Percentiles rank a stretch among this genome's conserved stretches.
These are phyloP conservation scores for Suncus etruscus DNA, from an alignment of 2,113 vertebrate genomes.

Conservation along the genomic window DNA sequence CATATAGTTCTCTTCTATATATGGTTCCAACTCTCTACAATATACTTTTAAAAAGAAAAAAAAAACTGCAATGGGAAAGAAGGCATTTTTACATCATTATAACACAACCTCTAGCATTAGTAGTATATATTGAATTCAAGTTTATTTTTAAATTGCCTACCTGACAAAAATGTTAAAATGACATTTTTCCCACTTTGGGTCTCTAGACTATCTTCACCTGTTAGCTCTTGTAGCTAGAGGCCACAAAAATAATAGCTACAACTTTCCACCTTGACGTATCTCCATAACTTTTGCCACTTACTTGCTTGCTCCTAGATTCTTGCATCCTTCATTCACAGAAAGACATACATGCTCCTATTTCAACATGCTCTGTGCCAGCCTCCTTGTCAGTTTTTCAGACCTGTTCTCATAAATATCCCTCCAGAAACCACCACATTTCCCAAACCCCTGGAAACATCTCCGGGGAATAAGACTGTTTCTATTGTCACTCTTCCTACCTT, in stretches of 20 bases:
- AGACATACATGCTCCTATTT: not conserved
- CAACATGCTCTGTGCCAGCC: not conserved
- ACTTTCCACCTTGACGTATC: constrained; percentile 39
- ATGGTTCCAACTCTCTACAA: constrained; percentile 71
- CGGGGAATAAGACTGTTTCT: not conserved
- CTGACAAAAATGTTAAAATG: constrained; percentile 78
- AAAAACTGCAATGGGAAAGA: constrained; percentile 73
- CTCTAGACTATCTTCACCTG: constrained; percentile 77
- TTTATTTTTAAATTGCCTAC: constrained; percentile 82
- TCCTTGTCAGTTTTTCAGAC: not conserved
- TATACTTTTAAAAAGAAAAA: constrained; percentile 60
- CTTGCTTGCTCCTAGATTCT: not conserved
- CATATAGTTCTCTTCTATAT: constrained; percentile 80
- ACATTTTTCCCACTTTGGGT: constrained; percentile 63
- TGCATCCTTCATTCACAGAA: constrained; percentile 1
- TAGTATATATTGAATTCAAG: constrained; percentile 78
- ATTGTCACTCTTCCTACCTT: not conserved
- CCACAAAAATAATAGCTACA: constrained; percentile 76
- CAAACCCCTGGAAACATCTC: not conserved
- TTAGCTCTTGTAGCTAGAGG: constrained; percentile 73
- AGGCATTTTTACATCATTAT: constrained; percentile 61
- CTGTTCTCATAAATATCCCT: constrained; percentile 20
- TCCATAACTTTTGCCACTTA: constrained; percentile 22
- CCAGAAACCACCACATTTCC: not conserved
- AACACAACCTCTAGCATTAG: constrained; percentile 84